Conservation (phyloP, 2,888 invertebrate genomes). For the Limnephilus rhombicus region DNA sequence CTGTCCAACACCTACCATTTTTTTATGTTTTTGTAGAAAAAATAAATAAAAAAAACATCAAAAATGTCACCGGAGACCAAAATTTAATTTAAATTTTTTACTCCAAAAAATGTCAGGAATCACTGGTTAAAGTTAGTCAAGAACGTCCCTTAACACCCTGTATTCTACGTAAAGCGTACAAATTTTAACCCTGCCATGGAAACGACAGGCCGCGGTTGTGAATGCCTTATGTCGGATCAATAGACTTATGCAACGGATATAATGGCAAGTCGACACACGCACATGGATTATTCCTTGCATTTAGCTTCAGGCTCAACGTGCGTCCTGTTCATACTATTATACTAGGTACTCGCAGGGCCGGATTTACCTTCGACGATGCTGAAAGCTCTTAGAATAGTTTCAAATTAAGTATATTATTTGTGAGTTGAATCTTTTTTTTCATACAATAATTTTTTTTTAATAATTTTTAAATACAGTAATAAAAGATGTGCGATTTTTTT, state of each 20-base stretch:
- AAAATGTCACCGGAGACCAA: too few species aligned
- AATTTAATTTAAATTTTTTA: too few species aligned
- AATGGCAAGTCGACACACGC: constrained; percentile 28
- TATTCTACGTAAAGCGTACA: neutral
- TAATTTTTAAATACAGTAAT: too few species aligned
- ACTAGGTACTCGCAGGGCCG: neutral
- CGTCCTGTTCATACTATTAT: constrained; percentile 17
- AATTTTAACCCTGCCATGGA: neutral
- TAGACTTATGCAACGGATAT: constrained; percentile 25
- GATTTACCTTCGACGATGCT: neutral
- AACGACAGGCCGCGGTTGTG: neutral
- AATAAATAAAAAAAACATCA: too few species aligned
- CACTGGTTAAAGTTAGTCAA: too few species aligned
- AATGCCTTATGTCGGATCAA: constrained; percentile 2
- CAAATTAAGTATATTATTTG: neutral
- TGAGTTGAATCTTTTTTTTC: neutral
- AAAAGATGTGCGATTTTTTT: too few species aligned
- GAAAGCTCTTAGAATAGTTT: neutral
- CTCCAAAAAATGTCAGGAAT: too few species aligned
- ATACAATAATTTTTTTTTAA: too few species aligned
- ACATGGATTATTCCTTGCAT: neutral
- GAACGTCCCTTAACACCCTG: too few species aligned
- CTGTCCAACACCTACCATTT: too few species aligned
- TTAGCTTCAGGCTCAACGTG: constrained; percentile 25
- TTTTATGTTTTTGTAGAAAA: too few species aligned